Evolutionary conservation across 2,888 invertebrate genomes (phyloP).

Genomic region (Galeruca laticollis): DNA sequence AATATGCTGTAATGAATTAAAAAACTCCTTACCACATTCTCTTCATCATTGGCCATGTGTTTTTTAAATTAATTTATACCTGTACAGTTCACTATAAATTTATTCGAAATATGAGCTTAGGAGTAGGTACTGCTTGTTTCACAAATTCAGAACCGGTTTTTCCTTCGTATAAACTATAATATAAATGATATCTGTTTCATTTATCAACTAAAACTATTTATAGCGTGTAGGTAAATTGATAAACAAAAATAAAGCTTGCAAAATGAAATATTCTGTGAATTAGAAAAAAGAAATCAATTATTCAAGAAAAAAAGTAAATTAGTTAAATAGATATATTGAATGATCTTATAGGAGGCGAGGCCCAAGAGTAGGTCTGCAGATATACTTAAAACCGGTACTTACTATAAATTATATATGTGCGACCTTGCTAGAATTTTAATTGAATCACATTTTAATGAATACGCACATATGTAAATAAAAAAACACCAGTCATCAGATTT

Average conservation of each 20-base stretch:
- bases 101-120: neutral
- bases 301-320: too few relatives aligned
- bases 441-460: neutral
- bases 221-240: neutral
- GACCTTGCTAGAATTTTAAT: constrained; percentile 6
- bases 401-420: neutral
- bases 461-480: neutral
- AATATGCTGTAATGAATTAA: too few relatives aligned
- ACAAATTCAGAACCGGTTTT: neutral
- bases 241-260: neutral
- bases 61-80: neutral
- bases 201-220: neutral
- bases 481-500: neutral
- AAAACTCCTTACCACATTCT: neutral
- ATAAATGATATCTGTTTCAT: neutral
- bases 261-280: neutral
- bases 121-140: neutral
- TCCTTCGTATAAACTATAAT: neutral
- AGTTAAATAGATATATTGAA: too few relatives aligned
- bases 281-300: too few relatives aligned
- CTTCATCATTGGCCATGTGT: neutral
- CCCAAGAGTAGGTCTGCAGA: too few relatives aligned
- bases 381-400: too few relatives aligned
- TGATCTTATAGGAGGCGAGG: too few relatives aligned
- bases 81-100: neutral